Conservation (phyloP, 2,113 vertebrate species). For the Nycticryphes semicollaris region DNA sequence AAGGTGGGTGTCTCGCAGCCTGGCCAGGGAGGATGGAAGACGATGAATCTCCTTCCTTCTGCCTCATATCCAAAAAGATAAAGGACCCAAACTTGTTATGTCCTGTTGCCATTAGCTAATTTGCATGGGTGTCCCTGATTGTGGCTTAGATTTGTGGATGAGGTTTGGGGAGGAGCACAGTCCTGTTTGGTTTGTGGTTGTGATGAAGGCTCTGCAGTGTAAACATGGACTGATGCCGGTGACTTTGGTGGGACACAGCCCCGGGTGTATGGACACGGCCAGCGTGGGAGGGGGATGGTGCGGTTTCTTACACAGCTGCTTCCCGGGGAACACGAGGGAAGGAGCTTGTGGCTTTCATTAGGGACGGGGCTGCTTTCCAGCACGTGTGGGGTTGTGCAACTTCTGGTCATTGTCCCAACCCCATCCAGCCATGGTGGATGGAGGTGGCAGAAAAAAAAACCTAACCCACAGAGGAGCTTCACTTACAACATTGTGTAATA, state of each 20-base stretch:
- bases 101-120: background rate
- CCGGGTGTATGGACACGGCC: rapidly evolving
- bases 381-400: background rate
- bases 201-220: rapidly evolving
- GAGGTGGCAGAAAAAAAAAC: background rate
- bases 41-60: background rate
- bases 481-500: background rate
- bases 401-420: background rate
- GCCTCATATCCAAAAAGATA: background rate
- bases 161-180: background rate
- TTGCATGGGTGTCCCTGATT: rapidly evolving
- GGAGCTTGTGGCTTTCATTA: background rate
- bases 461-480: background rate
- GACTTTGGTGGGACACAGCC: background rate
- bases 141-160: background rate
- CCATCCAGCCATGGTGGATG: rapidly evolving
- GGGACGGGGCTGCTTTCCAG: background rate
- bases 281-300: background rate
- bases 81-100: background rate
- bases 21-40: rapidly evolving
- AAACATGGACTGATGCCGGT: rapidly evolving
- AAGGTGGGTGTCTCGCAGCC: background rate
- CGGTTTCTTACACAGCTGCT: background rate
- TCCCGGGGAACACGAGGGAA: background rate
- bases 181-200: rapidly evolving